Evolutionary conservation across 2,888 invertebrate species (phyloP), one percentile per base, ranked within the genome.

Genomic region (Coleophora deauratella): DNA sequence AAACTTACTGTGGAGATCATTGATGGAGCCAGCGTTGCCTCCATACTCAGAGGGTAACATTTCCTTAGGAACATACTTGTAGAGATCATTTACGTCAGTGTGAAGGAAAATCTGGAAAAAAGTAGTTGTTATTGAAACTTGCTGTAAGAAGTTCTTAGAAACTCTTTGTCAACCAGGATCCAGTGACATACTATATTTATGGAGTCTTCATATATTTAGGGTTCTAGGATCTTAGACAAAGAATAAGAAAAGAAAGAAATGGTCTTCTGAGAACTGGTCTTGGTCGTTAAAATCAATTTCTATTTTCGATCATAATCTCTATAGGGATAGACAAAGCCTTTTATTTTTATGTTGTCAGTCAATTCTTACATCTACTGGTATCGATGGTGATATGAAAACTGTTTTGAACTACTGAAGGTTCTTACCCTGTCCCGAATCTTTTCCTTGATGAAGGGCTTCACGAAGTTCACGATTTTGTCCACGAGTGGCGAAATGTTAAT

Each of bases 391-490:
- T n/a, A n/a, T n/a, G n/a, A n/a, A n/a, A n/a, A n/a, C n/a, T n/a
- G n/a, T 54, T 40, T 47, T 15, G 27, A 2, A 34, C 27, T 9
- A 15, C 32, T 31, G 3, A 3, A 33, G 51, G 51, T 54, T 47
- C 73, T 75, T 63, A 86, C 86, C 57, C 95, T 90, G 59, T 92
- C 92, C 61, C 91, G 89, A 58, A 95, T 93, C 87, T 95, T 95
- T 67, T 95, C 95, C 76, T 94, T 94, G 50, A 95, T 84, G 80
- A 95, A 94, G 0, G 95, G 95, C 67, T 93, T 94, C 14, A 94
- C 93, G 71, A 95, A 94, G 65, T 91, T 93, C 54, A 94, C 90
- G 50, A 95, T 94, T 47, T 93, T 94, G 66, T 95, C 94, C 28
- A 95, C 93, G 31, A 95, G 72, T 0, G 95, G 93, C 1, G 93